A percentile compares a stretch with the other conserved stretches of the same genome.
These are phyloP conservation scores for Gonioctena quinquepunctata DNA, from an alignment of 1,140 invertebrate species.

Conservation along the genomic window DNA sequence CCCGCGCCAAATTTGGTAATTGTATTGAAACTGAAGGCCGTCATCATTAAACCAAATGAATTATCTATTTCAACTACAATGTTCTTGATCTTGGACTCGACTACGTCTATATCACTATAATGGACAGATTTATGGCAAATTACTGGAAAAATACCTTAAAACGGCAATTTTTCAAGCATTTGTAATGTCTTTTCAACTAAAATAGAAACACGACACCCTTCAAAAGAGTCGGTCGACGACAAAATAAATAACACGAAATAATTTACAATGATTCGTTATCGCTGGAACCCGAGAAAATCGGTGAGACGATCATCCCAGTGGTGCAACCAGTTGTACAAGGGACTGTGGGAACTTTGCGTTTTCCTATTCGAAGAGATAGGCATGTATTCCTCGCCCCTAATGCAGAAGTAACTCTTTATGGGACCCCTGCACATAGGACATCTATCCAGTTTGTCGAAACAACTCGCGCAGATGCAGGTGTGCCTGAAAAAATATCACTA, in stretches of 20 bases:
- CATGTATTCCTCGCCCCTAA: constrained; percentile 74
- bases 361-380: constrained; percentile 58
- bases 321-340: constrained; percentile 61
- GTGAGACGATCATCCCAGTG: constrained; percentile 66
- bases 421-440: constrained; percentile 82
- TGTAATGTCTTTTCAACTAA: background rate
- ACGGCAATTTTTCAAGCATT: background rate
- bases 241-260: no score
- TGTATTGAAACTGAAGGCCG: no score
- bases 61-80: no score
- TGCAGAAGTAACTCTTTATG: constrained; percentile 81
- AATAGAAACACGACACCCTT: background rate
- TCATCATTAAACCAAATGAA: no score
- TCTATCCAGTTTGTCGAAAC: constrained; percentile 73
- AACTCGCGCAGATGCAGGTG: constrained; percentile 80
- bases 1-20: no score
- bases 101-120: background rate
- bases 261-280: constrained; percentile 40
- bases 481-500: constrained; percentile 62
- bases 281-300: constrained; percentile 65
- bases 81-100: background rate
- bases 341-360: constrained; percentile 31
- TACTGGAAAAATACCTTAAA: background rate
- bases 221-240: background rate
- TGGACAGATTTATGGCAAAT: background rate